phyloP scores from a whole-genome alignment of 2,888 invertebrate genomes.

The Calameuta filiformis region DNA sequence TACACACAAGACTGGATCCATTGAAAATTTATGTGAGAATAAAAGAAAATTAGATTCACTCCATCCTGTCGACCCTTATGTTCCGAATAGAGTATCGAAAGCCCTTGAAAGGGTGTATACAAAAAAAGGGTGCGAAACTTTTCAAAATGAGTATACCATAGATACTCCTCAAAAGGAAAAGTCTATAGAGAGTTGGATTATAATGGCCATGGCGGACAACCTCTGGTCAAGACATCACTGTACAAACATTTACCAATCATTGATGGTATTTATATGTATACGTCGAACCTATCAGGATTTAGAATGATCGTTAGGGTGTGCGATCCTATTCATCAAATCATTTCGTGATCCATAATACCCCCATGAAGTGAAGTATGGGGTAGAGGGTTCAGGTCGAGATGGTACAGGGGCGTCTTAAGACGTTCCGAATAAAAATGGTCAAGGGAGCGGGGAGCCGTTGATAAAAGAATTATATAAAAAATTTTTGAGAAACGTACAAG shows the following conservation, averaged over 20 bases:
- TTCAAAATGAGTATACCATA: background rate
- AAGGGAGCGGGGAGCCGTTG: background rate
- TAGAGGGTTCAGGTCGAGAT: background rate
- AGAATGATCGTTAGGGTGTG: background rate
- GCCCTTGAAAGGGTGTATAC: background rate
- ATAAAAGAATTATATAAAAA: background rate
- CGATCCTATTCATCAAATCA: constrained; percentile 14
- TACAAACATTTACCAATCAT: background rate
- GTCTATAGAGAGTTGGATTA: background rate
- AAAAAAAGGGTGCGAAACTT: background rate
- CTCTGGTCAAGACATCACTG: background rate
- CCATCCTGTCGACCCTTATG: background rate
- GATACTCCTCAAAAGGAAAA: background rate
- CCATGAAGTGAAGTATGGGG: background rate
- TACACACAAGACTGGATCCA: background rate
- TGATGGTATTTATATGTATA: background rate
- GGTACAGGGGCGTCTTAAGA: background rate
- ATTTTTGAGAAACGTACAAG: background rate
- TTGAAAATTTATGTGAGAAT: background rate
- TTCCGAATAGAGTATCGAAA: background rate
- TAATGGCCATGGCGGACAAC: background rate
- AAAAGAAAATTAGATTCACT: background rate
- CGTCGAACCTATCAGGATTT: background rate
- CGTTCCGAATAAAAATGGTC: background rate
- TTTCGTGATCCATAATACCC: constrained; percentile 20